These are phyloP conservation scores for Epirrita christyi DNA, from an alignment of 2,888 invertebrate genomes.

Conservation along the genomic window DNA sequence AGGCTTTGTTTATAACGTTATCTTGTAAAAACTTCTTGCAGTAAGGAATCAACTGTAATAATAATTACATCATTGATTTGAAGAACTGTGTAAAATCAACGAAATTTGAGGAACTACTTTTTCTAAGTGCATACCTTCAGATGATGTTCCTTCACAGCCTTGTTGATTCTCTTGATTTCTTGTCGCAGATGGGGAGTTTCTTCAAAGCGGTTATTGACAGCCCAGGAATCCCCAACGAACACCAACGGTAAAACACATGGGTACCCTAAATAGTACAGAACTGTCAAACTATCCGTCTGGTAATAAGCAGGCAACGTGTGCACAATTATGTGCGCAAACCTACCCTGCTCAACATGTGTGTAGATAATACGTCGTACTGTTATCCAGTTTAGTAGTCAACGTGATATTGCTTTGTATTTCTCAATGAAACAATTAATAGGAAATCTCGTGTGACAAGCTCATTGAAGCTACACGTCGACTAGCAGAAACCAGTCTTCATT, in stretches of 20 bases:
- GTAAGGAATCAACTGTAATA: slow-evolving; percentile 62
- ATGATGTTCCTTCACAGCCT: slow-evolving; percentile 51
- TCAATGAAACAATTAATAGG: background rate
- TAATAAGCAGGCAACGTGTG: slow-evolving; percentile 1
- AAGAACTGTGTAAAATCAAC: too few species aligned
- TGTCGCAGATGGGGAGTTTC: slow-evolving; percentile 58
- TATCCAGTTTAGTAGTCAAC: background rate
- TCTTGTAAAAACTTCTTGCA: slow-evolving; percentile 66
- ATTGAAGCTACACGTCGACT: background rate
- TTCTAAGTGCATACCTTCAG: slow-evolving; percentile 46
- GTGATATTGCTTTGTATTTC: background rate
- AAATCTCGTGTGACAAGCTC: background rate
- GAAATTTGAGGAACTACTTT: too few species aligned
- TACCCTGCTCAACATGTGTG: background rate
- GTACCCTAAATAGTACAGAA: slow-evolving; percentile 49
- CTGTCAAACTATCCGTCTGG: slow-evolving; percentile 1
- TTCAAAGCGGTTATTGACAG: slow-evolving; percentile 49
- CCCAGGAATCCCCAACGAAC: slow-evolving; percentile 54
- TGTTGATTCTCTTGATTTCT: slow-evolving; percentile 69
- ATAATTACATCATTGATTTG: background rate
- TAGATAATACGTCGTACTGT: too few species aligned
- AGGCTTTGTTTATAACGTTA: slow-evolving; percentile 56
- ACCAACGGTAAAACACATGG: slow-evolving; percentile 67
- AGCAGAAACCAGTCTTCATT: too few species aligned
- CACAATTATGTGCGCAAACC: too few species aligned